Base-by-base conservation (phyloP, 2,888 invertebrate genomes). In the Noctua pronuba region DNA sequence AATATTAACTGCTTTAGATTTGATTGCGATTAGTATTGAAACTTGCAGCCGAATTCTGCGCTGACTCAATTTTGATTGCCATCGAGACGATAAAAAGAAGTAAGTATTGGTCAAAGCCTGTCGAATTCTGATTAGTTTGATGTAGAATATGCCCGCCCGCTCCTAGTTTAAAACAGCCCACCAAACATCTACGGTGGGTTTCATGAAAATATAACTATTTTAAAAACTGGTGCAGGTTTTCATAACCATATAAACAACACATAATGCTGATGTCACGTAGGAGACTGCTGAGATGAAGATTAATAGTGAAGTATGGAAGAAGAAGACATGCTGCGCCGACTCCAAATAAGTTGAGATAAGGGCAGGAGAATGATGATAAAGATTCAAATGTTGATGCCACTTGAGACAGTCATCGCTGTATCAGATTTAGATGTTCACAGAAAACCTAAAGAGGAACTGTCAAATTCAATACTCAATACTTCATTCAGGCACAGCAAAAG, bases 1-100 rank as follows among this genome's bases (percentile, higher is more conserved):
- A 73, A 70, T 66, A 62, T 66, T 68, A 64, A 68, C 21, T 68
- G 67, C 1, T 16, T 65, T 38, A 55, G 11, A n/a, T 31, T 41
- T 44, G 3, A 28, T 18, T 28, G 16, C 64, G 18, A 13, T 49
- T 46, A 46, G 10, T 49, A 38, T 58, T n/a, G 6, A 28, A 41
- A 41, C 2, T n/a, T 0, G 2, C 35, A 62, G 31, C 6, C 1
- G 5, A 35, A 62, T 62, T 62, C 60, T 62, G 60, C 0, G 31
- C 1, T 55, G 10, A 10, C n/a, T 55, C 4, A 35, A 62, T 62
- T 31, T 10, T 35, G 60, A 62, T 35, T 62, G 10, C 31, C 4
- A 35, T 35, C 31, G 4, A 3, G 2, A 35, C 10, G 35, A 21
- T 58, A 35, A 62, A 35, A 11, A 55, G 11, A n/a, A n/a, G n/a